These are phyloP conservation scores for Pteria penguin DNA, from an alignment of 2,888 invertebrate genomes.

Conservation along the genomic window DNA sequence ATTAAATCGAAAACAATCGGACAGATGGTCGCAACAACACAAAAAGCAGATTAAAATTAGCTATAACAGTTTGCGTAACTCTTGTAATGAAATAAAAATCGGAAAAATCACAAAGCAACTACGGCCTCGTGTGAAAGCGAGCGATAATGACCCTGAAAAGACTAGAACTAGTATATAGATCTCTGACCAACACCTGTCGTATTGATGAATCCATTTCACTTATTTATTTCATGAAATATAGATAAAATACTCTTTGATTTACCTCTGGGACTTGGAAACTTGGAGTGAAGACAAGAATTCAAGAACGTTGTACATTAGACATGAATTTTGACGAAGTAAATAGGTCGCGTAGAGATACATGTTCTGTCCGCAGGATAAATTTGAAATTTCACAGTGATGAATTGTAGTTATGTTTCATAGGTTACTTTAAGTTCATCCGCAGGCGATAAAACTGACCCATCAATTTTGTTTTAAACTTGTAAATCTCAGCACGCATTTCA, in stretches of 20 bases:
- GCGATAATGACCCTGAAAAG: no score
- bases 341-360: slow-evolving; percentile 14
- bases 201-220: no score
- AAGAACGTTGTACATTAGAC: background rate
- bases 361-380: slow-evolving; percentile 26
- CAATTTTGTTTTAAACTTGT: slow-evolving; percentile 26
- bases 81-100: slow-evolving; percentile 11
- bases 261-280: no score
- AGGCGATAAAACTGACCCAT: slow-evolving; percentile 36
- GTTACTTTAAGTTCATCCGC: slow-evolving; percentile 23
- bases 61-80: slow-evolving; percentile 24
- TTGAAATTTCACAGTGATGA: slow-evolving; percentile 35
- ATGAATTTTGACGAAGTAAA: slow-evolving; percentile 16
- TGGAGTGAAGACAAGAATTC: background rate
- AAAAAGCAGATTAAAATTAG: slow-evolving; percentile 23
- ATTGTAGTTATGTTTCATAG: slow-evolving; percentile 21
- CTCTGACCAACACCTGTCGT: background rate
- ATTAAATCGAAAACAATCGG: slow-evolving; percentile 23
- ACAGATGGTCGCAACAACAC: slow-evolving; percentile 24
- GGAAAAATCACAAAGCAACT: background rate
- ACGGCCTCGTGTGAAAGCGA: background rate
- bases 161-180: background rate
- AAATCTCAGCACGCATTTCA: background rate
- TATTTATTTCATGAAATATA: no score
- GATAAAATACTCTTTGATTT: no score